These are phyloP conservation scores for Spodoptera frugiperda DNA, from an alignment of 1,140 invertebrate genomes.

Conservation along the genomic window DNA sequence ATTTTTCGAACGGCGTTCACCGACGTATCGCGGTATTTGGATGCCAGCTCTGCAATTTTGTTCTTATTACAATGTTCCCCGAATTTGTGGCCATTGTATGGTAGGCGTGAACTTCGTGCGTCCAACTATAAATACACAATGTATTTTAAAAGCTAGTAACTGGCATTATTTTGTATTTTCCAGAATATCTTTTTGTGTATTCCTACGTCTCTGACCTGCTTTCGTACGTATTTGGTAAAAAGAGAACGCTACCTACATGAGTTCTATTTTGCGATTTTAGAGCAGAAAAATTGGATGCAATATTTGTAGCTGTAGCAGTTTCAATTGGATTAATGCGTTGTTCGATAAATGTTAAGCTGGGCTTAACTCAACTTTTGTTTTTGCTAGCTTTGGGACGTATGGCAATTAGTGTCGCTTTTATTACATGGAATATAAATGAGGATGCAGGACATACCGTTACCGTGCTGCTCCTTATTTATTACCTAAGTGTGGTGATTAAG, in stretches of 20 bases:
- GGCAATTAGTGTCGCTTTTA: no score
- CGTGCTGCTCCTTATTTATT: no score
- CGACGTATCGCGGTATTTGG: conserved; percentile 44
- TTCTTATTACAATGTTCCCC: conserved; percentile 25
- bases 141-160: conserved; percentile 20
- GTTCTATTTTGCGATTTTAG: no score
- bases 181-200: not conserved
- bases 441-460: no score
- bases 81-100: conserved; percentile 15
- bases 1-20: conserved; percentile 37
- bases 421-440: no score
- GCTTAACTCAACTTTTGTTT: no score
- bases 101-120: conserved; percentile 3
- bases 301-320: not conserved
- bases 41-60: conserved; percentile 38
- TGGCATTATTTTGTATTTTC: not conserved
- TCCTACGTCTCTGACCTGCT: not conserved
- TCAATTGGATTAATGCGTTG: no score
- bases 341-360: no score
- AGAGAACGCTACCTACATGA: no score
- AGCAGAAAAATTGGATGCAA: not conserved
- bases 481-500: no score
- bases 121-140: conserved; percentile 12
- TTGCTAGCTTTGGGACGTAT: no score
- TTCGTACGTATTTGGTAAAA: not conserved